These are phyloP conservation scores for Theodoxus fluviatilis DNA, from an alignment of 2,888 invertebrate genomes.

Conservation along the genomic window DNA sequence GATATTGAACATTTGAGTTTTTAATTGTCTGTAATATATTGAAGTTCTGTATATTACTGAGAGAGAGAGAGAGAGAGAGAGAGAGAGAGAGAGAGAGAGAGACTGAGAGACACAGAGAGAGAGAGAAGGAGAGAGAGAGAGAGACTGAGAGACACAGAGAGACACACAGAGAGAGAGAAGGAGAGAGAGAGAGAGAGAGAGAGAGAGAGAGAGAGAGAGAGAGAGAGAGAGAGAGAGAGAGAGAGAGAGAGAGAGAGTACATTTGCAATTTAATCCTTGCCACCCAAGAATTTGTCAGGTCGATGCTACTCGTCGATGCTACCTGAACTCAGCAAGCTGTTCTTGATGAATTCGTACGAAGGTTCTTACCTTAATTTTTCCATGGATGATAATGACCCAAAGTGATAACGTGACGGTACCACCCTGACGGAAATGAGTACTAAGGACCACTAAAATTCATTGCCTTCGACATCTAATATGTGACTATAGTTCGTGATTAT, in stretches of 20 bases:
- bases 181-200: neutral
- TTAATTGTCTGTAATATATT: no score
- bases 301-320: no score
- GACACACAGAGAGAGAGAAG: constrained; percentile 19
- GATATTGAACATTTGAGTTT: no score
- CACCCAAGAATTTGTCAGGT: neutral
- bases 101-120: neutral
- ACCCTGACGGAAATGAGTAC: no score
- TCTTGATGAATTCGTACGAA: no score
- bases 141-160: constrained; percentile 20
- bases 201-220: constrained; percentile 9
- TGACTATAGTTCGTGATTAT: no score
- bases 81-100: neutral
- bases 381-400: no score
- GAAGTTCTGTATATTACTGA: neutral
- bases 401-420: no score
- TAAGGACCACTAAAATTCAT: no score
- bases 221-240: constrained; percentile 20
- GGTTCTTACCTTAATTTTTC: no score
- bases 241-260: constrained; percentile 23
- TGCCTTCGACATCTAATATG: no score
- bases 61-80: neutral
- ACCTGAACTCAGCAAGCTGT: no score
- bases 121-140: neutral
- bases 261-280: constrained; percentile 20